phyloP scores from a whole-genome alignment of 1,140 invertebrate species.

The Limonius californicus region DNA sequence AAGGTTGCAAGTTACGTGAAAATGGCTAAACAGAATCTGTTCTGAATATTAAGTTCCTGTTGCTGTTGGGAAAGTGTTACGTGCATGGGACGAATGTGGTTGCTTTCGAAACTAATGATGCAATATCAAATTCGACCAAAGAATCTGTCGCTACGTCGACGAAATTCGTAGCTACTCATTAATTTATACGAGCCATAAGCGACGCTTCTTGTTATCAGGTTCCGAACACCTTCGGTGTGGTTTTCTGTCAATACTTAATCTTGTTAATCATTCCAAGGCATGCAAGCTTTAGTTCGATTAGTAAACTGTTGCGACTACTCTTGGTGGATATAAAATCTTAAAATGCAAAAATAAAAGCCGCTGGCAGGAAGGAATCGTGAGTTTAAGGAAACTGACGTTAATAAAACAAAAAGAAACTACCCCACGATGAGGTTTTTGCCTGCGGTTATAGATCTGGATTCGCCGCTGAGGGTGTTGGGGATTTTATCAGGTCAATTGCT shows the following conservation, averaged over 20 bases:
- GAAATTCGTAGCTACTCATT: neutral
- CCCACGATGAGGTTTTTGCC: neutral
- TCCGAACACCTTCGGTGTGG: too few species aligned
- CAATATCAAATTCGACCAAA: neutral
- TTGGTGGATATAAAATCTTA: too few species aligned
- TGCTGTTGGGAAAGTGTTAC: neutral
- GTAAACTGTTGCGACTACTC: too few species aligned
- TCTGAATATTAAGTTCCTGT: neutral
- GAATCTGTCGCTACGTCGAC: neutral
- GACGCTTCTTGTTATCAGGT: neutral
- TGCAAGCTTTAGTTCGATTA: too few species aligned
- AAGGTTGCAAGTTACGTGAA: neutral
- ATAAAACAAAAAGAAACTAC: neutral
- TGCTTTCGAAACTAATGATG: neutral
- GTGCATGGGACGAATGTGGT: neutral
- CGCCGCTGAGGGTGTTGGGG: neutral
- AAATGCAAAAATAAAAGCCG: too few species aligned
- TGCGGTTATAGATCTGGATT: neutral
- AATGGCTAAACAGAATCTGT: neutral
- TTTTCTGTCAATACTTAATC: too few species aligned
- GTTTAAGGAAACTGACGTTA: neutral
- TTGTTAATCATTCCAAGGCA: too few species aligned
- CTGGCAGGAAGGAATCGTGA: too few species aligned
- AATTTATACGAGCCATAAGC: neutral
- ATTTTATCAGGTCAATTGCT: constrained; percentile 1